Evolutionary conservation across 2,888 invertebrate species (phyloP).

Genomic region (Phalangium opilio): DNA sequence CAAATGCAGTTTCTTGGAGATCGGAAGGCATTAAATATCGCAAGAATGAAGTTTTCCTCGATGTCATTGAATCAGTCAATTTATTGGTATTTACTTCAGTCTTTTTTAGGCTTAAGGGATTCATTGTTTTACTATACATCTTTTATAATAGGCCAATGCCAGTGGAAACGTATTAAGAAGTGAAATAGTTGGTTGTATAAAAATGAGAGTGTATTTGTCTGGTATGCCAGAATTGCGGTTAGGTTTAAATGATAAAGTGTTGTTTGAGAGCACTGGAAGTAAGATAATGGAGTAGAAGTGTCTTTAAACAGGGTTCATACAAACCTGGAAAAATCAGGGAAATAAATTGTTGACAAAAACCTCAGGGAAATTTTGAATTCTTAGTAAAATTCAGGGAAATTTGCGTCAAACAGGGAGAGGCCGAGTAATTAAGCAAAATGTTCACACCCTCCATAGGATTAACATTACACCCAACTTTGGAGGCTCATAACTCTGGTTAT

Average conservation of each 20-base stretch:
- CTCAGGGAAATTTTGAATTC: no score
- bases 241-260: slow-evolving; percentile 88
- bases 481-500: no score
- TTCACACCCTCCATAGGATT: no score
- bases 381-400: no score
- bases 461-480: no score
- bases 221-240: slow-evolving; percentile 96
- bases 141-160: slow-evolving; percentile 56
- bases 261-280: slow-evolving; percentile 86
- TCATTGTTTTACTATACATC: no score
- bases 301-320: no score
- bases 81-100: slow-evolving; percentile 40
- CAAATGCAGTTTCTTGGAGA: slow-evolving; percentile 98
- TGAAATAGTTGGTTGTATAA: slow-evolving; percentile 95
- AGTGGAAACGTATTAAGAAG: slow-evolving; percentile 91
- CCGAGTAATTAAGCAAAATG: no score
- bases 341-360: no score
- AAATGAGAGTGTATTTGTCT: slow-evolving; percentile 94
- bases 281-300: neutral
- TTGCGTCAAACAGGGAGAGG: no score
- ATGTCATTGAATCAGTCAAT: slow-evolving; percentile 97
- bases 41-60: slow-evolving; percentile 97
- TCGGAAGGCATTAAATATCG: slow-evolving; percentile 97
- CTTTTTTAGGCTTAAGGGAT: no score
- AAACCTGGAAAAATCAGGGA: no score